Evolutionary conservation across 2,888 invertebrate genomes (phyloP).

Genomic region (Agrenia bidenticulata): DNA sequence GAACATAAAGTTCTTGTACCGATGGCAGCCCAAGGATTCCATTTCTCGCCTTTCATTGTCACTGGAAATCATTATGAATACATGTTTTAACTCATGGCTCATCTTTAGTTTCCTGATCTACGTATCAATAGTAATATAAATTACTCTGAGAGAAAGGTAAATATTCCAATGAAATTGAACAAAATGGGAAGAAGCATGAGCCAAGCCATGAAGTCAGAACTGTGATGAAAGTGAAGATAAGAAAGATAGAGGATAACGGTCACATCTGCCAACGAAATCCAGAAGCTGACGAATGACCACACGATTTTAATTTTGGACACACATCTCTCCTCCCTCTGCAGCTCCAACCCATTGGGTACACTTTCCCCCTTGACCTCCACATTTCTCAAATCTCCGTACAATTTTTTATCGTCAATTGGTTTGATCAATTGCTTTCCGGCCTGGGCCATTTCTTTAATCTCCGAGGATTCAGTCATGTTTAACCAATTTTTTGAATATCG

Average conservation of each 20-base stretch:
- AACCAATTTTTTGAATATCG: no score
- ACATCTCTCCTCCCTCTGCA: not conserved
- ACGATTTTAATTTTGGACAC: constrained; percentile 26
- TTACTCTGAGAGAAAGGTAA: constrained; percentile 40
- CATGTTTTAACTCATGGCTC: no score
- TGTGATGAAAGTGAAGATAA: constrained; percentile 38
- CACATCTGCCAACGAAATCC: constrained; percentile 37
- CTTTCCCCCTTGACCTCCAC: not conserved
- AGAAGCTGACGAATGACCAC: constrained; percentile 35
- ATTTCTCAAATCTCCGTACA: no score
- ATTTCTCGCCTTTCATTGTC: constrained; percentile 35
- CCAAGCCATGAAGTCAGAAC: constrained; percentile 34
- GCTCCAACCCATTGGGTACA: not conserved
- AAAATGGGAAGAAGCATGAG: constrained; percentile 28
- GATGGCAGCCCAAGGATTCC: constrained; percentile 29
- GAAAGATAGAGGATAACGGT: constrained; percentile 36
- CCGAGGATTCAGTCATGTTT: no score
- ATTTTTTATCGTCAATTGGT: no score
- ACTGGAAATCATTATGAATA: no score
- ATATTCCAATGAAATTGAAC: constrained; percentile 41
- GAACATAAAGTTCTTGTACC: constrained; percentile 38
- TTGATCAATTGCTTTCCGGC: no score
- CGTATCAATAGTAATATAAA: no score
- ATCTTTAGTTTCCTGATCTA: no score
- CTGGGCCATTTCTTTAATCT: no score